Conservation (phyloP, 2,888 invertebrate genomes). For the Scelioninae gen. 1 region DNA sequence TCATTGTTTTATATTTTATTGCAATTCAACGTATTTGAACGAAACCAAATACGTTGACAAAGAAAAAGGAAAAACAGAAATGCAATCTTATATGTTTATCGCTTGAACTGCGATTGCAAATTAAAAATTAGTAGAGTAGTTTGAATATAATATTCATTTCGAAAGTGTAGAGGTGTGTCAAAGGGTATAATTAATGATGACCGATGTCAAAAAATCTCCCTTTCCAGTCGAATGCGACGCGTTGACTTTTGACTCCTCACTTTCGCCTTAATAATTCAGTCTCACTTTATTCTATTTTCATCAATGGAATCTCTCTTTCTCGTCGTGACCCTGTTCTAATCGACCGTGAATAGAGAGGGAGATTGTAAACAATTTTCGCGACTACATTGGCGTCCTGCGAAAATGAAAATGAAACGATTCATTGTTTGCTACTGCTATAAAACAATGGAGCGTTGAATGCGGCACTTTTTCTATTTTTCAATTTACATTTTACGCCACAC, state of each 20-base stretch:
- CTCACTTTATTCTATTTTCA: constrained; percentile 58
- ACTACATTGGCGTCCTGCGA: constrained; percentile 39
- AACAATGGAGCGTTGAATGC: constrained; percentile 41
- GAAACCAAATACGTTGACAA: too few relatives aligned
- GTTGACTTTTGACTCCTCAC: constrained; percentile 69
- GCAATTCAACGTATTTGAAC: too few relatives aligned
- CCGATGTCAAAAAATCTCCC: constrained; percentile 56
- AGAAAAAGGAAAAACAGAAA: too few relatives aligned
- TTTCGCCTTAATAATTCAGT: constrained; percentile 63
- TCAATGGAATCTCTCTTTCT: constrained; percentile 63
- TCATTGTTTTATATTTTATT: constrained; percentile 18
- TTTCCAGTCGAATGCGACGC: constrained; percentile 22
- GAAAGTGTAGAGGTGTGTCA: constrained; percentile 47
- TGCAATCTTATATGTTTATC: too few relatives aligned
- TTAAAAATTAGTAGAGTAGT: too few relatives aligned
- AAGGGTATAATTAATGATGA: constrained; percentile 61
- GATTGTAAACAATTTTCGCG: constrained; percentile 65
- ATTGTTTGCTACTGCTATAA: constrained; percentile 25
- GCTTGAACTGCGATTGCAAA: too few relatives aligned
- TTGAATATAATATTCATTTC: constrained; percentile 8
- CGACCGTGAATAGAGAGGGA: constrained; percentile 69
- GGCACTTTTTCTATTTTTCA: constrained; percentile 23
- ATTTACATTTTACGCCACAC: constrained; percentile 25
- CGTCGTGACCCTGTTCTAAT: constrained; percentile 70
- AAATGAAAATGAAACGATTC: constrained; percentile 61